These are phyloP conservation scores for Lepidocyrtoides sp. DNA, from an alignment of 2,888 invertebrate species.

Conservation along the genomic window DNA sequence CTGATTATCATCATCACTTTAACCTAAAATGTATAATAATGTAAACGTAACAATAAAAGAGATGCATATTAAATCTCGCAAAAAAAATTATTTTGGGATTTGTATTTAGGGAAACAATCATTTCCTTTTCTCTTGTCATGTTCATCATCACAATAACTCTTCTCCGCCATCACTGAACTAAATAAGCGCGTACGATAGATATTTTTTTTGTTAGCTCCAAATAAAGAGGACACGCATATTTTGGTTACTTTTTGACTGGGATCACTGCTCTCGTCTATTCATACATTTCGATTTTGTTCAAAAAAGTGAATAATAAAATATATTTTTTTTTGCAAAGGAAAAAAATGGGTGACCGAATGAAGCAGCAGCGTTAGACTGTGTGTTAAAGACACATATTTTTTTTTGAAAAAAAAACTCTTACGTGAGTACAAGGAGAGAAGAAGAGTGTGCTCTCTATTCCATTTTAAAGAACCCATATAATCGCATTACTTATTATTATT, in stretches of 20 bases:
- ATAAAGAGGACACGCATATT: constrained; percentile 48
- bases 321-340: constrained; percentile 17
- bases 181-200: neutral
- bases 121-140: constrained; percentile 53
- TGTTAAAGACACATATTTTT: constrained; percentile 25
- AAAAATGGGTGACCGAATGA: constrained; percentile 43
- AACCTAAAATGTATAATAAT: neutral
- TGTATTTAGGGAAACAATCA: constrained; percentile 58
- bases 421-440: neutral
- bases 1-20: neutral
- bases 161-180: neutral
- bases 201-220: constrained; percentile 17
- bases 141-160: neutral
- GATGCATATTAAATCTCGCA: neutral
- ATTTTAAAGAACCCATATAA: constrained; percentile 1
- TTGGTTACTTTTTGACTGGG: constrained; percentile 29
- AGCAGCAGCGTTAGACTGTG: neutral
- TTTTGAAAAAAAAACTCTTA: constrained; percentile 26
- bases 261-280: constrained; percentile 14
- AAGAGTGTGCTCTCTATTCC: constrained; percentile 27
- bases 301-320: neutral
- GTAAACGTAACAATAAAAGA: constrained; percentile 8
- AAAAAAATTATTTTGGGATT: constrained; percentile 29
- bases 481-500: neutral
- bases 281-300: neutral